A percentile compares a stretch with the other conserved stretches of the same genome.
These are phyloP conservation scores for Microtus oregoni DNA, from an alignment of 2,113 vertebrate species.

Conservation along the genomic window DNA sequence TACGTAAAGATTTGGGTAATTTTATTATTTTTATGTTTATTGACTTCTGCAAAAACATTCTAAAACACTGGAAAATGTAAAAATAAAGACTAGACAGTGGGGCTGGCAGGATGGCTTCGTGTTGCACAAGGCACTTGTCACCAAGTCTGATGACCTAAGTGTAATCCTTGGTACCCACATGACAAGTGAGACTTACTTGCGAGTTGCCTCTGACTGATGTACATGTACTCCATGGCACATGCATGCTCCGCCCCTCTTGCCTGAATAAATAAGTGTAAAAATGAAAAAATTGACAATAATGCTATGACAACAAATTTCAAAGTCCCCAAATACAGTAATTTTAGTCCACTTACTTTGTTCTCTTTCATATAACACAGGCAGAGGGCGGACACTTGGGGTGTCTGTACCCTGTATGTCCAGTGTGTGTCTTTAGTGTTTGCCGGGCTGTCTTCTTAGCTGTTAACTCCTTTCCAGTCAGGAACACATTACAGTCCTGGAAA, in stretches of 20 bases:
- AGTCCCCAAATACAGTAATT: background rate
- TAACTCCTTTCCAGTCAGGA: background rate
- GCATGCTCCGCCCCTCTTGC: no score
- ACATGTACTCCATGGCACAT: background rate
- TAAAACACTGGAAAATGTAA: conserved; percentile 43
- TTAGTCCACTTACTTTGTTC: conserved; percentile 29
- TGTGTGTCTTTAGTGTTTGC: background rate
- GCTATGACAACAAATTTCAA: background rate
- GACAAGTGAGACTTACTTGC: background rate
- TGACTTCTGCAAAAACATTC: background rate
- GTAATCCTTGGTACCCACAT: background rate
- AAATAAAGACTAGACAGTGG: background rate
- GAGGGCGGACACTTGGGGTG: background rate
- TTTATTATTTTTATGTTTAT: conserved; percentile 45
- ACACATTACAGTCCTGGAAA: background rate
- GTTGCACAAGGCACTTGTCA: background rate
- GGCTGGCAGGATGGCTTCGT: background rate
- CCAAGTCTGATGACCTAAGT: background rate
- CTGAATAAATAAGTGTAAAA: background rate
- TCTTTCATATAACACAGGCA: background rate
- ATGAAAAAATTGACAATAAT: background rate
- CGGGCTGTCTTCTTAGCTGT: background rate
- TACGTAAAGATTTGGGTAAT: conserved; percentile 7
- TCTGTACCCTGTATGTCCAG: background rate
- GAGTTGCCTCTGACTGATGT: background rate